Base-by-base conservation (phyloP, 2,113 vertebrate species). In the Lophura nycthemera region DNA sequence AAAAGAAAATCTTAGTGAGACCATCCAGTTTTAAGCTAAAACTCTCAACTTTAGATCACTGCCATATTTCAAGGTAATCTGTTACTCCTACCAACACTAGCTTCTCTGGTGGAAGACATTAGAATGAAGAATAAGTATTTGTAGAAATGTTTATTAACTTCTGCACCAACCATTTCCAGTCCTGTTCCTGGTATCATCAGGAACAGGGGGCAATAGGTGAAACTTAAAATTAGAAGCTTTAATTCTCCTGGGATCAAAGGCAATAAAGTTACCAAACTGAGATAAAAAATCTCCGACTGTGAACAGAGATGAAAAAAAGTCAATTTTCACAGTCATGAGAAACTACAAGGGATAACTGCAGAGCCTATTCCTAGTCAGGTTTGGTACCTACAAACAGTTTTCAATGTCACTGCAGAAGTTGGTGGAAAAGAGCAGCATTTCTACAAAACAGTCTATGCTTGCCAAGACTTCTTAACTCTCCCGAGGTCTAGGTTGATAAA, bases 301-400 rank as follows among this genome's bases (percentile, higher is more conserved):
- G 10, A 88, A 13, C 32, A 86, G 30, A 81, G 61, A 8, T 77
- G 61, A 54, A 71, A 21, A n/a, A n/a, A 50, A 29, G 42, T 25
- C 6, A 32, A 15, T 92, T 90, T 78, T 81, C 30, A 75, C 22
- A 25, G 47, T 74, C 52, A 38, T 19, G 19, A n/a, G 63, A 75
- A 40, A 21, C 70, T 78, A n/a, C 0, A 0, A 25, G 81, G 21
- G 38, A 32, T 29, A 89, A 72, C 6, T 43, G 52, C 10, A 17
- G 63, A 36, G 6, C 10, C 15, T 89, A 4, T 30, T 71, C 0
- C 0, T 30, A 73, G 16, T 11, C 8, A 19, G n/a, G 18, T 38
- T 8, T 15, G 20, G 19, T 10, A 81, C 5, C 20, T 64, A 43
- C 61, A 90, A 70, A 83, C n/a, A 80, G 30, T 40, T 64, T 76